phyloP scores from a whole-genome alignment of 2,888 invertebrate genomes.

The Caenorhabditis japonica region DNA sequence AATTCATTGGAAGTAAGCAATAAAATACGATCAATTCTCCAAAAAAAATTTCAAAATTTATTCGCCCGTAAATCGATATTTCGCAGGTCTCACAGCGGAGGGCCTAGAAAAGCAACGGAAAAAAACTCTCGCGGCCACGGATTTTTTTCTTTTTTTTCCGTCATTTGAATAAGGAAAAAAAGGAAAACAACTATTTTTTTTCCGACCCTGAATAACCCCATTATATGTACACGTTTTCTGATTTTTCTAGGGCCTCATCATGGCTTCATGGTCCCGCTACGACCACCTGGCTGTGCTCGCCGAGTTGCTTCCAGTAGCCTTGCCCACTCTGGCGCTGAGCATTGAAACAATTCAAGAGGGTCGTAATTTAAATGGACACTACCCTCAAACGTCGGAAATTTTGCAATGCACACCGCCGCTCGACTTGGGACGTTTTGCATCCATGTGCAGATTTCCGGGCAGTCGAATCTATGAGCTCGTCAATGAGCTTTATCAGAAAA shows the following conservation, averaged over 20 bases:
- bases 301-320: slow-evolving; percentile 79
- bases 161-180: too few species aligned
- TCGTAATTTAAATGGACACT: slow-evolving; percentile 40
- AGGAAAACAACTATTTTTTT: too few species aligned
- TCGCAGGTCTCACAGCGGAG: too few species aligned
- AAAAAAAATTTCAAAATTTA: too few species aligned
- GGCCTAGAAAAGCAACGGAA: too few species aligned
- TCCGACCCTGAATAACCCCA: too few species aligned
- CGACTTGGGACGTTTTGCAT: slow-evolving; percentile 56
- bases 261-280: slow-evolving; percentile 80
- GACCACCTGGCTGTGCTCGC: slow-evolving; percentile 79
- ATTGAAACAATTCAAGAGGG: slow-evolving; percentile 72
- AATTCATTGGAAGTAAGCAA: too few species aligned
- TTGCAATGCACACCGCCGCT: slow-evolving; percentile 67
- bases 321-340: slow-evolving; percentile 78
- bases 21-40: too few species aligned
- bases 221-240: slow-evolving; percentile 74
- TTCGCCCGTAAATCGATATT: too few species aligned
- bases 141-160: too few species aligned
- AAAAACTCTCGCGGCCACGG: too few species aligned
- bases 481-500: slow-evolving; percentile 66
- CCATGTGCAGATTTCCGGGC: slow-evolving; percentile 73
- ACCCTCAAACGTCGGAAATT: slow-evolving; percentile 61
- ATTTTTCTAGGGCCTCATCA: slow-evolving; percentile 77
- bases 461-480: slow-evolving; percentile 70